Conservation (phyloP, 2,113 vertebrate genomes). For the Poeciliopsis occidentalis region DNA sequence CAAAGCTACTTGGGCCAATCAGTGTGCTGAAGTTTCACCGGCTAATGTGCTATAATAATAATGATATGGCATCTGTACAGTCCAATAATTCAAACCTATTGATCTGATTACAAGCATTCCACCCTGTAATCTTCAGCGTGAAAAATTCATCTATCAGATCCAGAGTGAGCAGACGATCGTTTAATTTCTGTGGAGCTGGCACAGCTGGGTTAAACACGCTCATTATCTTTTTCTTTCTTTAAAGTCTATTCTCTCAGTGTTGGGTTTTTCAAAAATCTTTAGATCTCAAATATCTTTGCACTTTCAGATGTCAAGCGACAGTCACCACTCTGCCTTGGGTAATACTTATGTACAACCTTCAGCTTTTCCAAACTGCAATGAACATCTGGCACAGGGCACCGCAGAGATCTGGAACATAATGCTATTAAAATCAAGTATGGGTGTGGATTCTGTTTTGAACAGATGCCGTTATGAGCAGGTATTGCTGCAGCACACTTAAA, state of each 20-base stretch:
- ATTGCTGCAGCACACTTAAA: conserved; percentile 16
- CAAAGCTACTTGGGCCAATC: conserved; percentile 54
- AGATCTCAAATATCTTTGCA: conserved; percentile 35
- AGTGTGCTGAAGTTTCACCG: conserved; percentile 56
- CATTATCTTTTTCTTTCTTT: conserved; percentile 23
- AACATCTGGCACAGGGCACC: conserved; percentile 25
- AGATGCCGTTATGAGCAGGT: conserved; percentile 32
- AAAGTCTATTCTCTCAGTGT: conserved; percentile 33
- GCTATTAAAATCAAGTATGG: conserved; percentile 32
- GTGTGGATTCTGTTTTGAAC: conserved; percentile 25
- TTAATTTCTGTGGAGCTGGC: conserved; percentile 34
- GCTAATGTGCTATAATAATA: conserved; percentile 51
- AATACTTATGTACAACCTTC: conserved; percentile 26
- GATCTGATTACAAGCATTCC: conserved; percentile 68
- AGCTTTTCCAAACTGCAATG: conserved; percentile 20
- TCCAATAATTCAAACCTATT: conserved; percentile 65
- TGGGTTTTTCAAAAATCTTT: conserved; percentile 45
- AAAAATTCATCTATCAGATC: conserved; percentile 37
- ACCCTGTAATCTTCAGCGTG: conserved; percentile 40
- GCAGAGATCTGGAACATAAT: conserved; percentile 22
- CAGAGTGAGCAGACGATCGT: conserved; percentile 25
- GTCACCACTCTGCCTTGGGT: conserved; percentile 38
- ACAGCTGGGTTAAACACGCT: conserved; percentile 29
- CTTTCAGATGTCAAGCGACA: conserved; percentile 26
- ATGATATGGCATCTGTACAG: conserved; percentile 35